Evolutionary conservation across 1,140 invertebrate genomes (phyloP), one percentile per base, ranked within the genome.

Genomic region (Drosophila subpulchrella): DNA sequence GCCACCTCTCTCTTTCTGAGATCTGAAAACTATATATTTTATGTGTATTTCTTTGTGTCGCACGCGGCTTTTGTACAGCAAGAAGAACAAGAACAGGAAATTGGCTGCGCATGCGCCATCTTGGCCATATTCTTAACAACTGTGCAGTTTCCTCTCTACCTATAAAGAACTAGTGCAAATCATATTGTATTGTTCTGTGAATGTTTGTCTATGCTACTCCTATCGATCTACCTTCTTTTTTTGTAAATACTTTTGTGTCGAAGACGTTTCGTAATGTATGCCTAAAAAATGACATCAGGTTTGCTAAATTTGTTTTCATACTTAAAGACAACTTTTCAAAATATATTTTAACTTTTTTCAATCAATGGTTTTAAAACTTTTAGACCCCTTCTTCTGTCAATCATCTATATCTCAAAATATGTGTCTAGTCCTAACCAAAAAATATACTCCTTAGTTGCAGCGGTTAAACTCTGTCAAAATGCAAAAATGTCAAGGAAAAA

Each of bases 31-130:
- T 50, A 50, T 50, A 50, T 48, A 13, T n/a, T 48, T n/a, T 27
- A 48, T 48, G 27, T 50, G 61, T 48, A 12, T 41, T 58, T 67
- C 46, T 85, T 48, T 81, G 75, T 86, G 60, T 86, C 71, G 78
- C 82, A 86, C 82, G 83, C 58, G 60, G 59, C 41, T 50, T 60
- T 30, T 78, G 84, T 89, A 76, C 63, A 85, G 78, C 59, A 72
- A 71, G 20, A 41, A 79, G 32, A 63, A 38, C 32, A 36, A 41
- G 20, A 61, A 58, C 41, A 59, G 72, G 61, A 72, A 77, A 57
- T 60, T 53, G 55, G 66, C 47, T 46, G 71, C 71, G 66, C 76
- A 77, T 83, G 78, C 57, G 65, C 57, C 61, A 53, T 58, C 41
- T 61, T 55, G 24, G 32, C 76, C 42, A 34, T 57, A 15, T 39